phyloP scores from a whole-genome alignment of 2,888 invertebrate species.

The Nymphalis c-album region DNA sequence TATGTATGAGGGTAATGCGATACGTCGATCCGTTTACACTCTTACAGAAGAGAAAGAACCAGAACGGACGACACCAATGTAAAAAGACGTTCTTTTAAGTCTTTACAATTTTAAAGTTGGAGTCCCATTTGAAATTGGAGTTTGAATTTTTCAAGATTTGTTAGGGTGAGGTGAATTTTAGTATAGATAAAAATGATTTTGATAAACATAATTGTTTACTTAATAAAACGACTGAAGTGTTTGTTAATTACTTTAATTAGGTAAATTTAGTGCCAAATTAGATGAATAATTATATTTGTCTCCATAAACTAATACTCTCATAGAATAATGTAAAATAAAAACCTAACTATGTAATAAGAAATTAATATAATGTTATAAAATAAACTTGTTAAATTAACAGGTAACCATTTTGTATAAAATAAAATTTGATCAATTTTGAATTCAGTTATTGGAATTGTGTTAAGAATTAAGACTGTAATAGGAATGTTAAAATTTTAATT shows the following conservation, averaged over 20 bases:
- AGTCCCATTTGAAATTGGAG: constrained; percentile 9
- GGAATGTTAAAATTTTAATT: constrained; percentile 16
- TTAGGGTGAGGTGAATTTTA: constrained; percentile 34
- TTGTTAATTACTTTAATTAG: constrained; percentile 68
- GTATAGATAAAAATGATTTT: constrained; percentile 37
- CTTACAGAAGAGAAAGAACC: constrained; percentile 68
- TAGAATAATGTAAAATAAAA: constrained; percentile 22
- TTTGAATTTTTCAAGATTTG: constrained; percentile 18
- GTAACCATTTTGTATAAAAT: constrained; percentile 32
- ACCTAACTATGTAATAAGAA: constrained; percentile 24
- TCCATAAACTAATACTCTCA: constrained; percentile 25
- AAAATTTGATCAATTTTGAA: constrained; percentile 14
- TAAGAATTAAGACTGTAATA: constrained; percentile 22
- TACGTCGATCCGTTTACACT: constrained; percentile 69
- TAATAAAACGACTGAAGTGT: constrained; percentile 69
- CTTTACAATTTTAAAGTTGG: constrained; percentile 10
- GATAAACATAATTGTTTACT: constrained; percentile 39
- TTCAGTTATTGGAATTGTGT: constrained; percentile 26
- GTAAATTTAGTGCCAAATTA: constrained; percentile 40
- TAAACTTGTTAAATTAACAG: constrained; percentile 25
- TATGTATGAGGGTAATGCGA: constrained; percentile 64
- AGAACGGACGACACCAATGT: constrained; percentile 46
- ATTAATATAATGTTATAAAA: constrained; percentile 22
- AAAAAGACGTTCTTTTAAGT: constrained; percentile 17
- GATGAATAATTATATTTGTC: constrained; percentile 27